Conservation (phyloP, 2,113 vertebrate species). For the Casuarius casuarius region DNA sequence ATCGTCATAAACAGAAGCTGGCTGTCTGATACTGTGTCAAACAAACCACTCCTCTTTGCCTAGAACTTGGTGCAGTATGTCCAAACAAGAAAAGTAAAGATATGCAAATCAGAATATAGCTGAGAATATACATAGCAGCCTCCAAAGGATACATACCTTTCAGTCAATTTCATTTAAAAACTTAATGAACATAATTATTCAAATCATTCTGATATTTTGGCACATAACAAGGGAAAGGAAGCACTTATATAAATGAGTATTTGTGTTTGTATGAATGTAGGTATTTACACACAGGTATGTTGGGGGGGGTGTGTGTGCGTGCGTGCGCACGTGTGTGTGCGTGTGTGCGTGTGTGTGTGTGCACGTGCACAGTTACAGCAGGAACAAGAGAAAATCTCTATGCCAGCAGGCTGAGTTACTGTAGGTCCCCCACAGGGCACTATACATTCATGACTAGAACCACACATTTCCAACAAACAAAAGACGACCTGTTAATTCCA, state of each 20-base stretch:
- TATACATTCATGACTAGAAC: constrained; percentile 21
- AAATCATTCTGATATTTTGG: constrained; percentile 31
- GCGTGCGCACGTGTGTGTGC: background rate
- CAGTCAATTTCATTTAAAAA: background rate
- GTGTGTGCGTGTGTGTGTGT: background rate
- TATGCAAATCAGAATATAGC: background rate
- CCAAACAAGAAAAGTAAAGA: background rate
- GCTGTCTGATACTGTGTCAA: background rate
- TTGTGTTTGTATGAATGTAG: background rate
- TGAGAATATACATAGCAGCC: background rate
- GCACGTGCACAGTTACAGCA: background rate
- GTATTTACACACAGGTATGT: background rate
- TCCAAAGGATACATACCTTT: background rate
- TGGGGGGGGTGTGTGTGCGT: background rate
- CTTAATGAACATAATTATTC: background rate
- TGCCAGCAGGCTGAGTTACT: constrained; percentile 51
- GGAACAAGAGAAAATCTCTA: constrained; percentile 35
- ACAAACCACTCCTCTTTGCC: background rate
- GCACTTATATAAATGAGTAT: background rate
- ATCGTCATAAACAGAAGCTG: background rate
- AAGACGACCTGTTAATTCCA: constrained; percentile 25
- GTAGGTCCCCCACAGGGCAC: background rate
- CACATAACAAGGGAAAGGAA: background rate
- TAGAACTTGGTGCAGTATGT: background rate
- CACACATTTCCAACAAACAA: constrained; percentile 45